Base-by-base conservation (phyloP, 2,797 vertebrate species). In the Lepilemur septentrionalis region DNA sequence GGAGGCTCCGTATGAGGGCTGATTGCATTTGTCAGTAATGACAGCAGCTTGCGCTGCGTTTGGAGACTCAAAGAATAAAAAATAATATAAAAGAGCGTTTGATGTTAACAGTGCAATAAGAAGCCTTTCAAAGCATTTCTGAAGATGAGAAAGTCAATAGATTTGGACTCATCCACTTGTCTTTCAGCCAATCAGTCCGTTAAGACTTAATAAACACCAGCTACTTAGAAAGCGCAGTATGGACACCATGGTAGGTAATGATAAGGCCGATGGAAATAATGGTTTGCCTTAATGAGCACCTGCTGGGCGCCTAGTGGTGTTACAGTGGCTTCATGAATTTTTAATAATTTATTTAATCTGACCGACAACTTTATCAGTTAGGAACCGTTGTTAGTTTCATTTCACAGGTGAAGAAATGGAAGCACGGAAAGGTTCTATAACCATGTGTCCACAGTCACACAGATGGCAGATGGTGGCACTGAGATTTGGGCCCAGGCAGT, bases 51-150 rank as follows among this genome's bases (percentile, higher is more conserved):
- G 61, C 63, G 32, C 35, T 72, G 61, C 95, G 81, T 89, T 82
- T 73, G 25, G 65, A 92, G 78, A 9, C 55, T 93, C 76, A 81
- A 72, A 87, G 70, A 94, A 50, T 76, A 41, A 91, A 93, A 93
- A 55, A 84, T 12, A 30, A 85, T 48, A 35, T 30, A 2, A 46
- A 87, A 73, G 59, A 17, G 25, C 1, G 5, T 38, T 72, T 82
- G 75, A 92, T 70, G 32, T 35, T 28, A 46, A 79, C 30, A 22
- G n/a, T 12, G 28, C 15, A 86, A 75, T 48, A 82, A 76, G 65
- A 84, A 93, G 46, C 43, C 28, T 61, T 79, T 43, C 14, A 55
- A 70, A 75, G 48, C 59, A 41, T 59, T 96, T 97, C 78, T 93
- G n/a, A 41, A 70, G 57, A 78, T 28, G 12, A 61, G 67, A 73